Conservation (phyloP, 2,113 vertebrate species). For the Vireo altiloquus region DNA sequence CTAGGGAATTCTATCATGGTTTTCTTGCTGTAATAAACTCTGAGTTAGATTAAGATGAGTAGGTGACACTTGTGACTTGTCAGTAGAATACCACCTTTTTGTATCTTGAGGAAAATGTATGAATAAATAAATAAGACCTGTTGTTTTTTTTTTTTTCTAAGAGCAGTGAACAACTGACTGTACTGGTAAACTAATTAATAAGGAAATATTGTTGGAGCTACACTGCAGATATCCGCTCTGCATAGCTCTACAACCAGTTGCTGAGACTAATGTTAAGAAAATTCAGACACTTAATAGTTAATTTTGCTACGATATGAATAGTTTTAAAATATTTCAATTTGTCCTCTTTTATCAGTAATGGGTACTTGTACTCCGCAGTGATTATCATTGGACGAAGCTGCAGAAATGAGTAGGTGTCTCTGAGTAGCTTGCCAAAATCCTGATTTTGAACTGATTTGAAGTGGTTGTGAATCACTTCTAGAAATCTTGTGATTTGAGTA, state of each 20-base stretch:
- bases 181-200: not conserved
- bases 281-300: not conserved
- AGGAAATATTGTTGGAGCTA: not conserved
- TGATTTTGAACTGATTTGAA: not conserved
- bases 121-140: not conserved
- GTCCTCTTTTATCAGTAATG: not conserved
- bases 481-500: not conserved
- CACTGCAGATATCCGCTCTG: not conserved
- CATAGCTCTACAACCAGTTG: not conserved
- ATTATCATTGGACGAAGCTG: not conserved
- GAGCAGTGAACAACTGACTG: not conserved
- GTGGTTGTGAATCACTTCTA: not conserved
- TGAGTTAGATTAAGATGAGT: not conserved
- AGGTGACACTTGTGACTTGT: not conserved
- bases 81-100: not conserved
- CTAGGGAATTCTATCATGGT: not conserved
- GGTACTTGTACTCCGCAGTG: not conserved
- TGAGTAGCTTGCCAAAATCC: not conserved
- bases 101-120: not conserved
- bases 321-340: not conserved
- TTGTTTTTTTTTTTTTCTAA: not conserved
- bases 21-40: not conserved
- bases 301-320: not conserved
- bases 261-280: not conserved
- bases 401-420: not conserved